These are phyloP conservation scores for Macrotrachela quadricornifera DNA, from an alignment of 1,140 invertebrate species.

Conservation along the genomic window DNA sequence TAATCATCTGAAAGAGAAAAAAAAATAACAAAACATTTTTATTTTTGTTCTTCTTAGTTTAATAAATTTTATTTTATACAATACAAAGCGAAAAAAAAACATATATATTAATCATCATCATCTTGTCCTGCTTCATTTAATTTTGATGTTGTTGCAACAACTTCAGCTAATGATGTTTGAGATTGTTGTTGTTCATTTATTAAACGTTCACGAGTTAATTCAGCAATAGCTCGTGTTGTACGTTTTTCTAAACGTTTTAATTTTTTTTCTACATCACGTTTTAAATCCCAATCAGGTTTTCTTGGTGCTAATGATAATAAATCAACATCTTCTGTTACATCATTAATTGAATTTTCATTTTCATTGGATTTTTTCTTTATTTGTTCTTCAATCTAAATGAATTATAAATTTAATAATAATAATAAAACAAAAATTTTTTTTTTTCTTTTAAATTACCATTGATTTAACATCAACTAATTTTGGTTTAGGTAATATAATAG, in stretches of 20 bases:
- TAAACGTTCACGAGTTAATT: slow-evolving; percentile 63
- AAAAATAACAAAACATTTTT: too few relatives aligned
- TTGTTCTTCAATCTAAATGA: slow-evolving; percentile 41
- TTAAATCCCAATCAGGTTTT: slow-evolving; percentile 93
- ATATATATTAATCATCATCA: too few relatives aligned
- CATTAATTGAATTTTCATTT: slow-evolving; percentile 48
- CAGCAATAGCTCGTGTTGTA: slow-evolving; percentile 79
- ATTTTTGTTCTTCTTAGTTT: too few relatives aligned
- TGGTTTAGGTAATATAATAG: slow-evolving; percentile 38
- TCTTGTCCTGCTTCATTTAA: too few relatives aligned
- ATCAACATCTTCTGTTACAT: slow-evolving; percentile 71
- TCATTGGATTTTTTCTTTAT: slow-evolving; percentile 60
- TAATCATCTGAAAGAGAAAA: too few relatives aligned
- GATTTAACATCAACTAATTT: slow-evolving; percentile 39
- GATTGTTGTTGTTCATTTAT: neutral
- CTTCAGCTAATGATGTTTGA: slow-evolving; percentile 5
- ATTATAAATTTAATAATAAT: too few relatives aligned
- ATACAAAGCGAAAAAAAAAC: too few relatives aligned
- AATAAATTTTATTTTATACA: too few relatives aligned
- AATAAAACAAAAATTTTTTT: too few relatives aligned
- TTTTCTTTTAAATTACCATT: too few relatives aligned
- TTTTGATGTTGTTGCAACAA: neutral
- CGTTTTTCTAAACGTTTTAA: slow-evolving; percentile 65
- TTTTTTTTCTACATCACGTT: slow-evolving; percentile 71
- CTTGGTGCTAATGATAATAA: slow-evolving; percentile 70